Percentiles rank a stretch among this genome's conserved stretches.
These are phyloP conservation scores for Listronotus bonariensis DNA, from an alignment of 1,140 invertebrate species.

Conservation along the genomic window DNA sequence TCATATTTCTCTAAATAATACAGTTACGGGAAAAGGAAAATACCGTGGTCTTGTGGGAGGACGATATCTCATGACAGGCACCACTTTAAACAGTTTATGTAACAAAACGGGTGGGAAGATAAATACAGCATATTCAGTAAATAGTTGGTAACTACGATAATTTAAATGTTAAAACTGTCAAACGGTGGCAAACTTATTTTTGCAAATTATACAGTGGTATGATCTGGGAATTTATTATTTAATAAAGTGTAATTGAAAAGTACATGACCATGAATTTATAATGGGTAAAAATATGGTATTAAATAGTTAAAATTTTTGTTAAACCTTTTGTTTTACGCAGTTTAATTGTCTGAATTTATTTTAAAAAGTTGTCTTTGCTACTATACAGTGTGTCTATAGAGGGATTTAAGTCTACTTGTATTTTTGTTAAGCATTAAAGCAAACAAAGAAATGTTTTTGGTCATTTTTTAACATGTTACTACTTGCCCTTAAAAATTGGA, in stretches of 20 bases:
- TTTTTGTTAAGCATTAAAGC: too few relatives aligned
- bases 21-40: background rate
- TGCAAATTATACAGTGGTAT: conserved; percentile 18
- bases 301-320: too few relatives aligned
- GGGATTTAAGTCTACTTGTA: too few relatives aligned
- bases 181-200: conserved; percentile 23
- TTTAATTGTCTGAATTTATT: too few relatives aligned
- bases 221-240: conserved; percentile 17
- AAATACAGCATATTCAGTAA: conserved; percentile 16
- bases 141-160: conserved; percentile 18
- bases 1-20: background rate
- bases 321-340: too few relatives aligned
- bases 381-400: too few relatives aligned
- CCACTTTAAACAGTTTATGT: conserved; percentile 9
- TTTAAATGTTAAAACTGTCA: conserved; percentile 21
- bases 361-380: too few relatives aligned
- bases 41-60: conserved; percentile 8
- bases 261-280: conserved; percentile 3
- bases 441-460: too few relatives aligned
- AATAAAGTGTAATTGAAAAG: conserved; percentile 1
- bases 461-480: too few relatives aligned
- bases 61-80: conserved; percentile 18
- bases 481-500: too few relatives aligned
- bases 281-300: too few relatives aligned
- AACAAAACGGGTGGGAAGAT: conserved; percentile 18